Evolutionary conservation across 1,140 invertebrate species (phyloP).

Genomic region (Pseudachorutes palmiensis): DNA sequence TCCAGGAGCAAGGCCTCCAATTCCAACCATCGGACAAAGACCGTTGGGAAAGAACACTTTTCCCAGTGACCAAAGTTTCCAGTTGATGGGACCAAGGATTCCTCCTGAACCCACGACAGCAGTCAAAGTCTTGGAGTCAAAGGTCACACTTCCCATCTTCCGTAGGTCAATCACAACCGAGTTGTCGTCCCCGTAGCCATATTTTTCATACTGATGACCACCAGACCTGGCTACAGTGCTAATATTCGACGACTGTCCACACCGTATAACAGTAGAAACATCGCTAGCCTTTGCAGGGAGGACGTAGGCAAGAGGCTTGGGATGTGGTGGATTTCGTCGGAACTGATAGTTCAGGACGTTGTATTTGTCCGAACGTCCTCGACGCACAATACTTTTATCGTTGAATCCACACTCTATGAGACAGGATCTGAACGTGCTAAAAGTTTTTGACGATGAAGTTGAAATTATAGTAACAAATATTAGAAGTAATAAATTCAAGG

Average conservation of each 20-base stretch:
- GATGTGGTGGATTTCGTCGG: background rate
- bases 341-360: background rate
- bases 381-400: background rate
- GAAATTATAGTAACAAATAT: too few relatives aligned
- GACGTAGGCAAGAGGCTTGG: background rate
- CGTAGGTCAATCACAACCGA: constrained; percentile 1
- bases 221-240: background rate
- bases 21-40: background rate
- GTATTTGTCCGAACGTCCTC: background rate
- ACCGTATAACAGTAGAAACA: background rate
- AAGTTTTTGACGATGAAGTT: background rate
- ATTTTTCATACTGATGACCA: background rate
- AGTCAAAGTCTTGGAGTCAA: background rate
- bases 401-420: background rate
- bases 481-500: too few relatives aligned
- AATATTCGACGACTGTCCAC: background rate
- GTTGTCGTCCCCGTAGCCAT: background rate
- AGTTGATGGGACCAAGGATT: background rate
- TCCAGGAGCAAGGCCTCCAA: background rate
- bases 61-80: background rate
- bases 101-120: background rate
- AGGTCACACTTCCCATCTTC: background rate
- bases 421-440: background rate
- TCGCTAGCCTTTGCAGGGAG: background rate
- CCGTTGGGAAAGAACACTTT: background rate